phyloP scores from a whole-genome alignment of 2,113 vertebrate genomes.

The Cynoglossus semilaevis region DNA sequence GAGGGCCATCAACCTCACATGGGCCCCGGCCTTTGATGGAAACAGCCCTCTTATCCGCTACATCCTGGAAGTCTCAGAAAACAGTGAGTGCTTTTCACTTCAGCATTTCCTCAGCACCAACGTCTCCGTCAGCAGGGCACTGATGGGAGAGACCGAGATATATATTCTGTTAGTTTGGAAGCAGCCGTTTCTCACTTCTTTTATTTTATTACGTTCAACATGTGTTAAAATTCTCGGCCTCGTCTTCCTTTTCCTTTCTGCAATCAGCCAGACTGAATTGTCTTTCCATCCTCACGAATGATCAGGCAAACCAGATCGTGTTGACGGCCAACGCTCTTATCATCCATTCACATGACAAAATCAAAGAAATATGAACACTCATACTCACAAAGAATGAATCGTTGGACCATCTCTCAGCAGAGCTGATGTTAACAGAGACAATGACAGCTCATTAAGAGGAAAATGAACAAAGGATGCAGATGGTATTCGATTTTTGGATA shows the following conservation, averaged over 20 bases:
- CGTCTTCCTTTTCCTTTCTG: conserved; percentile 17
- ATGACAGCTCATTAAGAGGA: conserved; percentile 61
- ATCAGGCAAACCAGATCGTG: conserved; percentile 33
- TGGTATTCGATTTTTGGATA: conserved; percentile 53
- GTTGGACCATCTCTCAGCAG: conserved; percentile 35
- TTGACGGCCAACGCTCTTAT: conserved; percentile 26
- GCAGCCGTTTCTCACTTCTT: conserved; percentile 8
- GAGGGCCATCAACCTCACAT: conserved; percentile 92
- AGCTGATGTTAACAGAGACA: conserved; percentile 40
- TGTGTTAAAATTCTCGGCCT: conserved; percentile 14
- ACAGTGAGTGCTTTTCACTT: conserved; percentile 82
- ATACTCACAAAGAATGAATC: conserved; percentile 31
- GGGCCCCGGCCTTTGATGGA: conserved; percentile 93
- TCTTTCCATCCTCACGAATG: conserved; percentile 27
- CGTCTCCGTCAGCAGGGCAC: neutral
- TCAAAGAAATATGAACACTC: conserved; percentile 34
- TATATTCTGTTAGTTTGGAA: neutral
- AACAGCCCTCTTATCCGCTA: conserved; percentile 95
- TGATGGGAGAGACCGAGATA: neutral
- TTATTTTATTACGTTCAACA: conserved; percentile 32
- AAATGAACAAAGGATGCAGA: conserved; percentile 58
- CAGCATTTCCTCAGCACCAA: neutral
- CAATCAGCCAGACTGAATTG: conserved; percentile 34
- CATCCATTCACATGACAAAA: conserved; percentile 35
- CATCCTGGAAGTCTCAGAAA: conserved; percentile 94